Conservation (phyloP, 2,888 invertebrate genomes). For the Cantharis flavilabris region DNA sequence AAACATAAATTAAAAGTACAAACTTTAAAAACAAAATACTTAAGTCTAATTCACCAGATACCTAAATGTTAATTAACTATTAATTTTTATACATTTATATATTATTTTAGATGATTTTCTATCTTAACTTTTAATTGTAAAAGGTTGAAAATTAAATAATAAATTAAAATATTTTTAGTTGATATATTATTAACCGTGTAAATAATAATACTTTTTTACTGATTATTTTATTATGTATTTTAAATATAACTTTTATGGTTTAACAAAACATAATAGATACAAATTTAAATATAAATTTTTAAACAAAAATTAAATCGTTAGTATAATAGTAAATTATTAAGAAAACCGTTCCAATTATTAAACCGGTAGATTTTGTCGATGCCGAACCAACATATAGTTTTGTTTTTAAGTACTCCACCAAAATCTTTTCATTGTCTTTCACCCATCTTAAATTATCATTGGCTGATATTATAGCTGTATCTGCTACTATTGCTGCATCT, state of each 20-base stretch:
- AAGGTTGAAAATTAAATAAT: not conserved
- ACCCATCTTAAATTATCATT: constrained; percentile 51
- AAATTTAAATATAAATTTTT: not conserved
- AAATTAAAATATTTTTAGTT: not conserved
- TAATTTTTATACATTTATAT: not conserved
- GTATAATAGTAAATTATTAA: not conserved
- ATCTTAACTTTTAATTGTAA: not conserved
- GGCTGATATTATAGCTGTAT: constrained; percentile 43
- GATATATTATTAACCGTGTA: not conserved
- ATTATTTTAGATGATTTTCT: not conserved
- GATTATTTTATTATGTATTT: not conserved
- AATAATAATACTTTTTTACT: not conserved
- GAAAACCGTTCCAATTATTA: not conserved
- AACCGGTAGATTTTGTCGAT: not conserved
- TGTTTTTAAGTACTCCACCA: not conserved
- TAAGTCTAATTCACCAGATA: not conserved
- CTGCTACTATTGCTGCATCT: constrained; percentile 39
- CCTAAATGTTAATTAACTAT: not conserved
- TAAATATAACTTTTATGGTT: not conserved
- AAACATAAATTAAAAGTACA: not conserved
- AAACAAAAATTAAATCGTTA: not conserved
- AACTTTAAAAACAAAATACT: not conserved
- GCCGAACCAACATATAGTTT: not conserved
- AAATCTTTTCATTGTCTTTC: constrained; percentile 22
- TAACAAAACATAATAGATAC: too few relatives aligned